Conservation (phyloP, 1,140 invertebrate genomes). For the Agrypnia vestita region DNA sequence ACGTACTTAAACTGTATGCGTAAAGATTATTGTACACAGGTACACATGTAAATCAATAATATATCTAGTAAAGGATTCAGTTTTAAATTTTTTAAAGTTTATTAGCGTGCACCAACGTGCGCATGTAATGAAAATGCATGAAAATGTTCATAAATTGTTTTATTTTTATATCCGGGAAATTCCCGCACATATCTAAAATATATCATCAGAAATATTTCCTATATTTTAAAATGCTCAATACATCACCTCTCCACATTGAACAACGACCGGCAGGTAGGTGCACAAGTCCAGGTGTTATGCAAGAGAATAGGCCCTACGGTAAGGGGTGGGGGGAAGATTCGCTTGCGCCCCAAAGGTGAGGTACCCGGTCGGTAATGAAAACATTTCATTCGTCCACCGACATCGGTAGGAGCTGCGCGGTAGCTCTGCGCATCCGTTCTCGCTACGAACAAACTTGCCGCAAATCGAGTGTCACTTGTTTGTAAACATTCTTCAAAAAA, state of each 20-base stretch:
- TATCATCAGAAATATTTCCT: neutral
- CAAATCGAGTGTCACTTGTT: constrained; percentile 7
- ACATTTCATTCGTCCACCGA: neutral
- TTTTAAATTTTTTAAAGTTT: too few species aligned
- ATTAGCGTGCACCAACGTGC: too few species aligned
- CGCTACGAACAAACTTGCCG: neutral
- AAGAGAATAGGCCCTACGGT: neutral
- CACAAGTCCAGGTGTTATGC: constrained; percentile 46
- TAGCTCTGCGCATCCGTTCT: neutral
- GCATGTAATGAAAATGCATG: too few species aligned
- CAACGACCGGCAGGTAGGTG: constrained; percentile 26
- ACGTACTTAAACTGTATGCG: too few species aligned
- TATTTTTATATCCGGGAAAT: too few species aligned
- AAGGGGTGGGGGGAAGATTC: neutral
- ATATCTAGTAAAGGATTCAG: too few species aligned
- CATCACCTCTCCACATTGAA: neutral
- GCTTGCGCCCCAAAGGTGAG: neutral
- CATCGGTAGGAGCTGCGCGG: neutral
- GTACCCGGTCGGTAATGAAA: neutral
- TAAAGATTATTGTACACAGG: too few species aligned
- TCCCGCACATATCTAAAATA: neutral
- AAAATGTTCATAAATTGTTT: too few species aligned
- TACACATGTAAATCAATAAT: too few species aligned
- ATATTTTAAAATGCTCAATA: constrained; percentile 10
- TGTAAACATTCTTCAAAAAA: constrained; percentile 15